Conservation (phyloP, 2,113 vertebrate species). For the Crotalus viridis region DNA sequence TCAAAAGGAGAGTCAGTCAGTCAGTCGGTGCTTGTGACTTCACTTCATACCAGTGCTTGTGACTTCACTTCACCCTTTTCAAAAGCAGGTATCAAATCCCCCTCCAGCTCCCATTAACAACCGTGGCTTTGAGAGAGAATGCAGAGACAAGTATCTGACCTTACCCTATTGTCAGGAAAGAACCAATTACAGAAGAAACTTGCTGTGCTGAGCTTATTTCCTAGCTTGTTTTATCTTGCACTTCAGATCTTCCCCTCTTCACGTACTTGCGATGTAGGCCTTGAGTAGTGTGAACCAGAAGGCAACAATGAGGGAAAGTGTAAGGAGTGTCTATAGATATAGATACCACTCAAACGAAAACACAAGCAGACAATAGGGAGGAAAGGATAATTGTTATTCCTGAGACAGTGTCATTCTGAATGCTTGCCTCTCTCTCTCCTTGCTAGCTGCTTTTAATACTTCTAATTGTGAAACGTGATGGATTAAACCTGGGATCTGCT, state of each 20-base stretch:
- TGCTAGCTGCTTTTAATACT: background rate
- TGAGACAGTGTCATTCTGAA: background rate
- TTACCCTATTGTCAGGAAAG: background rate
- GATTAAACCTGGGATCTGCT: background rate
- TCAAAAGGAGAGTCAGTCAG: background rate
- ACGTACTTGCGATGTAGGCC: background rate
- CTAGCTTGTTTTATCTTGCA: background rate
- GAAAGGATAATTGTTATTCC: background rate
- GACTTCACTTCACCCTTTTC: background rate
- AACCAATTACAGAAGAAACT: background rate
- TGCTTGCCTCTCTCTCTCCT: background rate
- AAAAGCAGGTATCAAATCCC: conserved; percentile 1
- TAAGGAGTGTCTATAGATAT: background rate
- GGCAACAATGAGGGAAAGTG: background rate
- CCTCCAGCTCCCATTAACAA: background rate
- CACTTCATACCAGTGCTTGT: background rate
- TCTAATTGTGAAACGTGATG: background rate
- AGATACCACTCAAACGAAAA: background rate
- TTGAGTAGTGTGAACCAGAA: background rate
- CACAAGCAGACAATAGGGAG: background rate
- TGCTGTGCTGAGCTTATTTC: background rate
- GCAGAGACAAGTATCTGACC: background rate
- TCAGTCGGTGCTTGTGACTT: background rate
- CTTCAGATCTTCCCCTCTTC: background rate
- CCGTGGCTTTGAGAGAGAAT: background rate